Percentiles rank a stretch among this genome's conserved stretches.
phyloP scores from a whole-genome alignment of 2,113 vertebrate genomes.

The Microtus richardsoni region DNA sequence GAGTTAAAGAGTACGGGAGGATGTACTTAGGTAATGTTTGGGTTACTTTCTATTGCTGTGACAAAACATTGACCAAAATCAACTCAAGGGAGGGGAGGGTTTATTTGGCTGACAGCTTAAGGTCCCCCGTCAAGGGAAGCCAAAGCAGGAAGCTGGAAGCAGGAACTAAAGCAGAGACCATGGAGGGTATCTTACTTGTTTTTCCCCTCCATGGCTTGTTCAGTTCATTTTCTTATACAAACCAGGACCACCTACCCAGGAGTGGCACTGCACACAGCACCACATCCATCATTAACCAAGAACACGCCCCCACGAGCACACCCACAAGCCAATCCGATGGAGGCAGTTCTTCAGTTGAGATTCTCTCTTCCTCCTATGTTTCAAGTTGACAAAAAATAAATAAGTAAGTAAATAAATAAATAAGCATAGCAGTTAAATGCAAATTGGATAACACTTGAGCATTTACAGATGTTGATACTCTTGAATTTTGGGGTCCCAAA shows the following conservation, averaged over 20 bases:
- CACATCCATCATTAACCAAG: background rate
- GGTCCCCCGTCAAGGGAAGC: no score
- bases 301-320: no score
- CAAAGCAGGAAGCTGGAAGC: no score
- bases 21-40: background rate
- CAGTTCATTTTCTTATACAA: background rate
- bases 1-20: background rate
- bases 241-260: background rate
- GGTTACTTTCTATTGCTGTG: background rate
- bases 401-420: background rate
- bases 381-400: background rate
- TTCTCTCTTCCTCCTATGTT: background rate
- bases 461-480: background rate
- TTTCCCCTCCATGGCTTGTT: background rate
- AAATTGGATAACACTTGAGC: background rate
- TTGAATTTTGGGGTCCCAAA: background rate
- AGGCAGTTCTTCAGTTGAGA: background rate
- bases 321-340: background rate
- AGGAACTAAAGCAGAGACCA: no score
- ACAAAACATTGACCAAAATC: background rate
- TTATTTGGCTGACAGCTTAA: background rate
- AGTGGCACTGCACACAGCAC: background rate
- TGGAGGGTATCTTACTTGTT: no score
- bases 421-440: background rate
- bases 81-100: background rate